Evolutionary conservation across 2,113 vertebrate genomes (phyloP), one percentile per base, ranked within the genome.

Genomic region (Ivindomyrus marchei): DNA sequence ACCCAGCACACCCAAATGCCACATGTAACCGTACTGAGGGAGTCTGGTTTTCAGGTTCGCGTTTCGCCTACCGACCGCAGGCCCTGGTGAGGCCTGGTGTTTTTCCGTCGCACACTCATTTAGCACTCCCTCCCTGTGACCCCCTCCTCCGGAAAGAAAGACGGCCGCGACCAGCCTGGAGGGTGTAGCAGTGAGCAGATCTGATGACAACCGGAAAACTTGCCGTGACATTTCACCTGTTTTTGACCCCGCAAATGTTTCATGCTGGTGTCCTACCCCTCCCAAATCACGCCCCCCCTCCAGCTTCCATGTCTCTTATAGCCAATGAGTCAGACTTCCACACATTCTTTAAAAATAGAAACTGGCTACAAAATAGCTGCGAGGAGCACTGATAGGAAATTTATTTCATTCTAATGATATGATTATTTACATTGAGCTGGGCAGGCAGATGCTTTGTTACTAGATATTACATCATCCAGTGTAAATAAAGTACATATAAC

Each of bases 341-440:
- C 47, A 50, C 46, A 27, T 74, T 87, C 49, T 87, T 87, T 90
- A 58, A 58, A 86, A 52, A 86, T 50, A 24, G 47, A 87, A 52
- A 39, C 52, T 27, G 27, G 10, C 50, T 77, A 4, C 36, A 39
- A 77, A 77, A 77, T 77, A 77, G 70, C 85, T 53, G 45, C 13
- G 4, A 53, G 85, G 49, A 27, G 0, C 27, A 50, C n/a, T 17
- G 24, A 52, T 47, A 87, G 46, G 9, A 36, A 87, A 87, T 58
- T 39, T 11, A 87, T 56, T 87, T 52, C n/a, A 27, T 27, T 66
- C 62, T 66, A 47, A 50, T 86, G 46, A 49, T 86, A 86, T 86
- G 49, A 53, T 87, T 87, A 53, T 87, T 87, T 87, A 56, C 85
- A 87, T 87, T 56, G 21, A 19, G 13, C 47, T 31, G 49, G 47